Evolutionary conservation across 1,140 invertebrate species (phyloP), one percentile per base, ranked within the genome.

Genomic region (Hormaphis cornu): DNA sequence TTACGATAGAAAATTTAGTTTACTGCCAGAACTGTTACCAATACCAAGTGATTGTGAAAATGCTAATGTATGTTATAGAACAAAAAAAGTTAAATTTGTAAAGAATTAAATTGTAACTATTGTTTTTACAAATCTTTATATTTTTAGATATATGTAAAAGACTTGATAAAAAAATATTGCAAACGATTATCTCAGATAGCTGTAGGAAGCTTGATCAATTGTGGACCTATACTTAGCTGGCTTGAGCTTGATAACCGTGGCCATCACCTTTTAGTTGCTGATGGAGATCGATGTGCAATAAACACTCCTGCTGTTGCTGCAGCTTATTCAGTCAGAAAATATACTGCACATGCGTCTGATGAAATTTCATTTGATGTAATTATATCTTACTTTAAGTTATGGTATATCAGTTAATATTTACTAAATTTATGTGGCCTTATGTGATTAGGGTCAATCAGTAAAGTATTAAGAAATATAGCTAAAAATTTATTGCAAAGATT

Each of bases 271-370:
- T 83, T 88, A 71, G 84, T 91, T 35, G 85, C 89, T 8, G 86
- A 86, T 74, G 85, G 86, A 61, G 90, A 97, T 76, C 93, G 93
- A 61, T 91, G 89, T 71, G 93, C 91, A 0, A 97, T 98, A 73
- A 99, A 99, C 78, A 98, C 94, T 1, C 96, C 96, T 0, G 96
- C 95, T 1, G 93, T 98, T 10, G 95, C 95, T 1, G 95, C 95
- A 1, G 95, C 95, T 2, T 96, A 97, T 76, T 94, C 93, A 5
- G 87, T 95, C 20, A 85, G 91, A 70, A 85, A 89, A 74, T 95
- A 95, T 77, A 85, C 85, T n/a, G 91, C 91, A n/a, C 88, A 93
- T 79, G 90, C 86, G 37, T 80, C 82, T n/a, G 88, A 90, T 79
- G 88, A 90, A 76, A 84, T 90, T 52, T 85, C 85, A 16, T 85